A percentile compares a stretch with the other conserved stretches of the same genome.
Evolutionary conservation across 1,140 invertebrate species (phyloP).

Genomic region (Drosophila ercepeae): DNA sequence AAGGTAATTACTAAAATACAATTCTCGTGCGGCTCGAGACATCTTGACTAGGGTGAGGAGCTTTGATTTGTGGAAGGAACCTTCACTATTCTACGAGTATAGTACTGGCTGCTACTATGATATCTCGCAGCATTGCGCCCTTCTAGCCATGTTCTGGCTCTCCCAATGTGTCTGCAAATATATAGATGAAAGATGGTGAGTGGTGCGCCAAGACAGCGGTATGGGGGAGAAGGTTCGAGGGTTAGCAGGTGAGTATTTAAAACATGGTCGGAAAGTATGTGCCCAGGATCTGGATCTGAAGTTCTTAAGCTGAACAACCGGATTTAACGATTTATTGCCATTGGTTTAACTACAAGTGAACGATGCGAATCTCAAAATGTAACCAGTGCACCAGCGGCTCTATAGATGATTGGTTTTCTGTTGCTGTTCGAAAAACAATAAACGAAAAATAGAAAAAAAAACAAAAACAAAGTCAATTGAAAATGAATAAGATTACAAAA

Average conservation of each 20-base stretch:
- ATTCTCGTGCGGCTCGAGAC: constrained; percentile 57
- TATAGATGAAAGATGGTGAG: constrained; percentile 76
- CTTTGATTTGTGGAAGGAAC: constrained; percentile 70
- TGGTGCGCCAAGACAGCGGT: constrained; percentile 34
- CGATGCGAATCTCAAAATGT: constrained; percentile 25
- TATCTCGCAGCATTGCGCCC: constrained; percentile 79
- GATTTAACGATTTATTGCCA: constrained; percentile 44
- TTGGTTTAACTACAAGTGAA: constrained; percentile 35
- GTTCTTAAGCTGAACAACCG: constrained; percentile 23
- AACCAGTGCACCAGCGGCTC: constrained; percentile 29
- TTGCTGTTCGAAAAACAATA: constrained; percentile 56
- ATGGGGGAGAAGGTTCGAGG: background rate
- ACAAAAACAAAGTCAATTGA: constrained; percentile 41
- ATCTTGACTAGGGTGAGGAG: constrained; percentile 65
- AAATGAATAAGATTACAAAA: constrained; percentile 24
- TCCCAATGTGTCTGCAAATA: constrained; percentile 82
- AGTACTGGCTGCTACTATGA: constrained; percentile 70
- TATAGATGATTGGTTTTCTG: constrained; percentile 62
- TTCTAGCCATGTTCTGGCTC: constrained; percentile 66
- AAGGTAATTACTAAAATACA: constrained; percentile 74
- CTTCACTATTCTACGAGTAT: constrained; percentile 48
- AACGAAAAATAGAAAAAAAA: constrained; percentile 39
- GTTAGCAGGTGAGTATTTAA: constrained; percentile 3
- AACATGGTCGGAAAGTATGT: constrained; percentile 16
- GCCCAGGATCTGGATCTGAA: background rate